Evolutionary conservation across 2,113 vertebrate species (phyloP).

Genomic region (Ceyx melanurus): DNA sequence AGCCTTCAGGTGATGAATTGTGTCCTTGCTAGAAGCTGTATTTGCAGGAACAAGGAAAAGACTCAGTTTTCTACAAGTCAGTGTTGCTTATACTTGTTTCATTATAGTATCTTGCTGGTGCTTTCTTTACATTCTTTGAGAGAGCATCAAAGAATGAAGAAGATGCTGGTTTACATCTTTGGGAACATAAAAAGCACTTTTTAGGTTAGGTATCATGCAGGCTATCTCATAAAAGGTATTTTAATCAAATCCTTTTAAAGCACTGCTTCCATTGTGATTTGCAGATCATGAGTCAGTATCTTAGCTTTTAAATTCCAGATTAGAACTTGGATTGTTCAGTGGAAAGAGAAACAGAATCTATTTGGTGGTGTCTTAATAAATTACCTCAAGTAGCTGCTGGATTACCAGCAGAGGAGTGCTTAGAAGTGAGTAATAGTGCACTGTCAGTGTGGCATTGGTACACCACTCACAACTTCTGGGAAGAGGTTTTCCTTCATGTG

Average conservation of each 20-base stretch:
- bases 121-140: neutral
- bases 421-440: neutral
- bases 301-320: neutral
- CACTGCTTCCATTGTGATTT: neutral
- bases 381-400: neutral
- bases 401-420: neutral
- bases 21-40: constrained; percentile 46
- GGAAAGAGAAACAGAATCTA: neutral
- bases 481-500: neutral
- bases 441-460: neutral
- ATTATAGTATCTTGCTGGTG: neutral
- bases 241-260: neutral
- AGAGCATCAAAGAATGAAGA: neutral
- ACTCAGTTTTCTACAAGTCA: neutral
- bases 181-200: neutral
- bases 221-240: neutral
- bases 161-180: neutral
- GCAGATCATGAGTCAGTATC: neutral
- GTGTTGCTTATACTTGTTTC: constrained; percentile 9
- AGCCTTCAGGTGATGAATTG: constrained; percentile 21
- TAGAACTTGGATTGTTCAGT: neutral
- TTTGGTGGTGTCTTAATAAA: constrained; percentile 46
- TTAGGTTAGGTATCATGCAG: neutral
- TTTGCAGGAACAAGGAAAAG: constrained; percentile 51
- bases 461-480: neutral